phyloP scores from a whole-genome alignment of 2,797 vertebrate species.

The Diplodus puntazzo region DNA sequence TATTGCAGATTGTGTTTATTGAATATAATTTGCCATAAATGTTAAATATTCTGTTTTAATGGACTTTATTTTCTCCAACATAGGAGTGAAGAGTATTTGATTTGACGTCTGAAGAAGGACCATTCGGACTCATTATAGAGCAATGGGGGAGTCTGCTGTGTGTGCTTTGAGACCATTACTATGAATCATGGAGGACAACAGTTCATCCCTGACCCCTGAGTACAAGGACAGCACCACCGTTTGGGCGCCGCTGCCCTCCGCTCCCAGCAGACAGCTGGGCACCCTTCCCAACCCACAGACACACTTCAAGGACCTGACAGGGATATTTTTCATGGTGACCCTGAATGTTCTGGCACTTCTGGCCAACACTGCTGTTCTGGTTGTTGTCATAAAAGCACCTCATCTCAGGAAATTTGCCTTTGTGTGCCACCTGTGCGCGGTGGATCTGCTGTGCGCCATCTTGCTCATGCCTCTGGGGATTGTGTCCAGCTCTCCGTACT shows the following conservation, averaged over 20 bases:
- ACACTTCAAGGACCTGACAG: constrained; percentile 82
- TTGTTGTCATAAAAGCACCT: constrained; percentile 90
- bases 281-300: constrained; percentile 71
- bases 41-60: constrained; percentile 17
- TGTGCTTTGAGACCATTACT: constrained; percentile 36
- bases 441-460: constrained; percentile 92
- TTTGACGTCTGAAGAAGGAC: constrained; percentile 46
- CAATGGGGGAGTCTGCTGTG: constrained; percentile 59
- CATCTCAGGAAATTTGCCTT: constrained; percentile 92
- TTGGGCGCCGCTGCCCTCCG: constrained; percentile 66
- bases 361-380: constrained; percentile 89
- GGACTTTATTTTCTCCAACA: constrained; percentile 39
- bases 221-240: constrained; percentile 72
- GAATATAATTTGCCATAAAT: neutral
- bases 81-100: constrained; percentile 54
- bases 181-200: constrained; percentile 80
- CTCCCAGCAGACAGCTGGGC: constrained; percentile 80
- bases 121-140: constrained; percentile 13
- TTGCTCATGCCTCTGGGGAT: constrained; percentile 94
- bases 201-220: constrained; percentile 48
- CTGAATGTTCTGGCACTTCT: constrained; percentile 89
- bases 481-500: constrained; percentile 88
- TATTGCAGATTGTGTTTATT: neutral
- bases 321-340: constrained; percentile 89
- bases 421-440: constrained; percentile 92